Evolutionary conservation across 2,113 vertebrate genomes (phyloP), one percentile per base, ranked within the genome.

Genomic region (Orientallactaga bullata): DNA sequence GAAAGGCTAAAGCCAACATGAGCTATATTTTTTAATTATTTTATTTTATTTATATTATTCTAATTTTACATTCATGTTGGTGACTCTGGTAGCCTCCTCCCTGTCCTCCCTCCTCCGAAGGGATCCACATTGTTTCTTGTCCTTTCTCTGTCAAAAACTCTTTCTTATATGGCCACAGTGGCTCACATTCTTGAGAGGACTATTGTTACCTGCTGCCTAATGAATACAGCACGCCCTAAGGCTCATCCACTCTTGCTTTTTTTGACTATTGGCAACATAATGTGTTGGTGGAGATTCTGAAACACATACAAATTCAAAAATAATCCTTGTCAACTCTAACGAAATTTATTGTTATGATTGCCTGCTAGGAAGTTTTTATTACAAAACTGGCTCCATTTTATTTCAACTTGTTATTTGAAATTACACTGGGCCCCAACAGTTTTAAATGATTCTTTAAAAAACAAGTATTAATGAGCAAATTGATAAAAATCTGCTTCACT

Each of bases 221-320:
- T 83, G 39, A 93, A 71, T 80, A 72, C 30, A 94, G 87, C 35
- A 82, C 30, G 60, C 42, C 78, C 89, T 5, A 47, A 95, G 58
- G 74, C 71, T 88, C 90, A 84, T 1, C 28, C 69, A 32, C 82
- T 91, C 85, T 86, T 76, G 68, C 68, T n/a, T 12, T 60, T 91
- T 93, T 60, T 9, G 0, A 81, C 89, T 81, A 68, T 28, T 89
- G 95, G 69, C 61, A 97, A 72, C 35, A 77, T 80, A 97, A 97
- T 91, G 74, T 94, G n/a, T 95, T 96, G 94, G 96, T 82, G 93
- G 90, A 95, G 89, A 91, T 96, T 96, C 15, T 94, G 83, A 97
- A 97, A 97, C 77, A 82, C 39, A 79, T 77, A 85, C 60, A 95
- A 96, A 97, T 92, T 95, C 82, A 20, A 95, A 96, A 96, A 88